These are phyloP conservation scores for Sebastes ruberrimus DNA, from an alignment of 2,797 vertebrate genomes.

Conservation along the genomic window DNA sequence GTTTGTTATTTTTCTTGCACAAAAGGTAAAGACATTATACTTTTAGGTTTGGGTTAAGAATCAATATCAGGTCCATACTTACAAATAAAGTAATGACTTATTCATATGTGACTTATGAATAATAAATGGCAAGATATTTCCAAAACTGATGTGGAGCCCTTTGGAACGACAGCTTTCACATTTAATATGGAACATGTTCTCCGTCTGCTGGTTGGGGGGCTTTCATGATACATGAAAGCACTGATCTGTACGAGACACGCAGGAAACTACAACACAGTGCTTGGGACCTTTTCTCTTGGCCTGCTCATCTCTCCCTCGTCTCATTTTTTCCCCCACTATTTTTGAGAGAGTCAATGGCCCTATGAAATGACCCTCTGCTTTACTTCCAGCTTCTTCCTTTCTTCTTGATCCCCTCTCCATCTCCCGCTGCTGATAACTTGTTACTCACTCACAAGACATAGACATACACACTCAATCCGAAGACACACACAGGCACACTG, in stretches of 20 bases:
- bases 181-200: not conserved
- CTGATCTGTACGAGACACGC: constrained; percentile 32
- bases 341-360: constrained; percentile 37
- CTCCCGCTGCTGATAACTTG: constrained; percentile 33
- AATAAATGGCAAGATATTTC: not conserved
- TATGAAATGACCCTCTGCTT: constrained; percentile 45
- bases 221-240: constrained; percentile 6
- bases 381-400: constrained; percentile 28
- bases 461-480: not conserved
- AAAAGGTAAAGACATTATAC: not conserved
- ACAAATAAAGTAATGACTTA: not conserved
- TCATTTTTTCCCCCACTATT: constrained; percentile 1
- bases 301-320: not conserved
- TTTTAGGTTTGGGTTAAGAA: not conserved
- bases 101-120: not conserved
- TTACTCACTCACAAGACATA: constrained; percentile 8
- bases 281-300: constrained; percentile 32
- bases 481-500: not conserved
- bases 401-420: constrained; percentile 28
- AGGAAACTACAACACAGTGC: not conserved
- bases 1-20: not conserved
- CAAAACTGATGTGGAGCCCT: not conserved
- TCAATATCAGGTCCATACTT: not conserved
- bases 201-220: not conserved
- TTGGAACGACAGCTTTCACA: not conserved